These are phyloP conservation scores for Pristionchus exspectatus DNA, from an alignment of 2,888 invertebrate genomes.

Conservation along the genomic window DNA sequence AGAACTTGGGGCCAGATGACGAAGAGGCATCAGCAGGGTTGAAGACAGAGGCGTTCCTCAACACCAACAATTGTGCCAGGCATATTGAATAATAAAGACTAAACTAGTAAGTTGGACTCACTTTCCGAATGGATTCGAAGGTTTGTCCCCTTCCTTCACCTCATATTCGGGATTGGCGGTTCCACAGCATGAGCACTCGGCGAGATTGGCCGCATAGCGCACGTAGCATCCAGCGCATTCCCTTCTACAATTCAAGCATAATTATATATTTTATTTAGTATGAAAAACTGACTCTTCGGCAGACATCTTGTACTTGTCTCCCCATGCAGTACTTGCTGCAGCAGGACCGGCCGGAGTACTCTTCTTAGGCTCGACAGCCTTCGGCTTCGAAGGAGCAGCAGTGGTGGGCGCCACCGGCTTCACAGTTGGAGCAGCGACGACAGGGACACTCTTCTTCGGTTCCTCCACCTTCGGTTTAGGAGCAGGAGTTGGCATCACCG, in stretches of 20 bases:
- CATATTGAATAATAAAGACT: neutral
- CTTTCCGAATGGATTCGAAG: constrained; percentile 52
- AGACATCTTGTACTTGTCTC: constrained; percentile 68
- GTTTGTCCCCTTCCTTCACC: constrained; percentile 37
- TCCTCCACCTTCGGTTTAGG: constrained; percentile 56
- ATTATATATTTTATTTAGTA: neutral
- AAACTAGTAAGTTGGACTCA: neutral
- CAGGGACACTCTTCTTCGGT: constrained; percentile 58
- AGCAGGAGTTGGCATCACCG: constrained; percentile 2
- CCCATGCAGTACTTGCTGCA: constrained; percentile 57
- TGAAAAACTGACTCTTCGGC: constrained; percentile 57
- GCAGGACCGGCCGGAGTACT: constrained; percentile 55
- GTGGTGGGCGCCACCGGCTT: neutral
- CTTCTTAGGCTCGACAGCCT: constrained; percentile 59
- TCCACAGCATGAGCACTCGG: constrained; percentile 63
- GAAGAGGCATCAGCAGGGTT: constrained; percentile 15
- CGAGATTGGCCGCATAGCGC: constrained; percentile 55
- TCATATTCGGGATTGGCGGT: constrained; percentile 63
- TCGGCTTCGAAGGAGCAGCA: constrained; percentile 45
- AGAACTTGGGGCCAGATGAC: constrained; percentile 47
- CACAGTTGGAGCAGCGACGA: constrained; percentile 31
- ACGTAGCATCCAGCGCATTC: constrained; percentile 68
- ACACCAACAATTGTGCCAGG: neutral
- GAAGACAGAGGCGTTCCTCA: constrained; percentile 51
- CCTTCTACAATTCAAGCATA: constrained; percentile 59